Evolutionary conservation across 1,140 invertebrate species (phyloP), one percentile per base, ranked within the genome.

Genomic region (silkworm (Bombyx mori)): DNA sequence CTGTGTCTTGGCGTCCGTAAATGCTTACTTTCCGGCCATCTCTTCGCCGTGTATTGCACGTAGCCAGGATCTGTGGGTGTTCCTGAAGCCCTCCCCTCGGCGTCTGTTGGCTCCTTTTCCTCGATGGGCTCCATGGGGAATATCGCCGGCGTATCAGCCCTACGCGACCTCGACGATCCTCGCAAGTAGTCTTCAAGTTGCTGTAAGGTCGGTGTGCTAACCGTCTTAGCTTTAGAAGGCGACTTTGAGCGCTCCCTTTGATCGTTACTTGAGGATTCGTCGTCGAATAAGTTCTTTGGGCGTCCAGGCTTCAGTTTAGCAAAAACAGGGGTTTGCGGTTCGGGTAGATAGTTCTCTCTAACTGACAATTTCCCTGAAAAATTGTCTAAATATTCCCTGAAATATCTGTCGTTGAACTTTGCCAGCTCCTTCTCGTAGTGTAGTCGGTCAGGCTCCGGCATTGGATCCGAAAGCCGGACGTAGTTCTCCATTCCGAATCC

Each of bases 51-150:
- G 62, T 93, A 92, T 72, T 92, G 90, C 0, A 93, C 92, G 61
- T 90, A 93, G 46, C 92, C 92, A 0, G 92, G 92, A 70, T 93
- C 92, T 0, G 88, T 91, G 1, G 92, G 91, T 9, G 91, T 90
- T 0, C 90, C 91, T 5, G 75, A 91, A 56, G 88, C 85, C 60
- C 84, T 63, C 0, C 79, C 83, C 7, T 82, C 71, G 45, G 59
- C 57, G 6, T 85, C 81, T 1, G 60, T 57, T 0, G 60, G 54
- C 10, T 76, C 82, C 53, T 80, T 86, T 81, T 81, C 87, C 69
- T 71, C 79, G 78, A 72, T 88, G 67, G 64, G 85, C 69, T 73
- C 82, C 81, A 87, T 84, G 1, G 88, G 89, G 71, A 88, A 88
- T 8, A 90, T 54, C n/a, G 89, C 88, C 0, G 84, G 84, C 5